Evolutionary conservation across 2,888 invertebrate genomes (phyloP).

Genomic region (Alcis repandata): DNA sequence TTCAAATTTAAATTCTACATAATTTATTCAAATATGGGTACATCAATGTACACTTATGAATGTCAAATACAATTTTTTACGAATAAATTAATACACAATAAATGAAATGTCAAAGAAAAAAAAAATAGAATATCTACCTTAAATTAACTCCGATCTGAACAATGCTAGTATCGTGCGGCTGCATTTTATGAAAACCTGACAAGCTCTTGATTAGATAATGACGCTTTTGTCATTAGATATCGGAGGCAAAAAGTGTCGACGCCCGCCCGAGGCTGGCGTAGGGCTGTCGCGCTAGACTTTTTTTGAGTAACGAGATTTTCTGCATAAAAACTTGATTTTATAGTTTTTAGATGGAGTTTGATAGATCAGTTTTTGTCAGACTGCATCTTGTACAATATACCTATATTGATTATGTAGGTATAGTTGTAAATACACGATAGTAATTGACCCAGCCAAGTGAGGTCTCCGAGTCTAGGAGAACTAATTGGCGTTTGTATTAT

Average conservation of each 20-base stretch:
- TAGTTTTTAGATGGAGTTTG: neutral
- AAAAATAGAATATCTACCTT: neutral
- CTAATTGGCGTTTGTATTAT: too few relatives aligned
- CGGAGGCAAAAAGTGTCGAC: conserved; percentile 71
- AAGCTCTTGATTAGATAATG: conserved; percentile 76
- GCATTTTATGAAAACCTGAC: conserved; percentile 64
- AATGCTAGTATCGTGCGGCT: conserved; percentile 44
- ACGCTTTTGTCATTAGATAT: conserved; percentile 78
- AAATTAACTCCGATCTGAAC: conserved; percentile 6
- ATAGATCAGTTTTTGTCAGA: neutral
- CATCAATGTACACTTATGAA: too few relatives aligned
- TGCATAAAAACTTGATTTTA: neutral
- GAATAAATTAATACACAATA: too few relatives aligned
- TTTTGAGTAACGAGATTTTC: neutral
- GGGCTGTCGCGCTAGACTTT: conserved; percentile 52
- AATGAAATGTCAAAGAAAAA: too few relatives aligned
- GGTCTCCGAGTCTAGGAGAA: too few relatives aligned
- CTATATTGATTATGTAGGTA: neutral
- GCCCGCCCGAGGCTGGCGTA: conserved; percentile 44
- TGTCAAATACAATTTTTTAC: too few relatives aligned
- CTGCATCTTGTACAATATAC: neutral
- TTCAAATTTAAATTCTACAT: too few relatives aligned
- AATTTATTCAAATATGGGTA: too few relatives aligned
- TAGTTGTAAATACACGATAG: too few relatives aligned
- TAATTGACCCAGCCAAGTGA: too few relatives aligned